phyloP scores from a whole-genome alignment of 2,888 invertebrate species.

The Polietes domitor region DNA sequence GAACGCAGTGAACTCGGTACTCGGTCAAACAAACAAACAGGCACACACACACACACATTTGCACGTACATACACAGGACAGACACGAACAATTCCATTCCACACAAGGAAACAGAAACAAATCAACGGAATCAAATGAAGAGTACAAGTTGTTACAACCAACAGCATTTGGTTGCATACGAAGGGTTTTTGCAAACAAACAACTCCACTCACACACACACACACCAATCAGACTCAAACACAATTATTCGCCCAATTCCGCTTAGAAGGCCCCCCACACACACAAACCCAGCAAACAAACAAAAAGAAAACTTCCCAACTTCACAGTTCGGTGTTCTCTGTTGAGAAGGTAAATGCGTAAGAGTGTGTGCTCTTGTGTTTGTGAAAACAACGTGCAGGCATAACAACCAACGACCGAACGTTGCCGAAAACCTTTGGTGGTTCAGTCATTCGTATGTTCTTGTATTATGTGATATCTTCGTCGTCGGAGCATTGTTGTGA shows the following conservation, averaged over 20 bases:
- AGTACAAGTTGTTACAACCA: conserved; percentile 1
- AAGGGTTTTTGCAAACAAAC: background rate
- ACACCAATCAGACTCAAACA: background rate
- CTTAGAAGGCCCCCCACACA: no score
- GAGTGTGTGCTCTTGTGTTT: no score
- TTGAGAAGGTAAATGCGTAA: background rate
- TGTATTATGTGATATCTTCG: no score
- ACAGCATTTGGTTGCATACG: background rate
- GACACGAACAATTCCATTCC: conserved; percentile 12
- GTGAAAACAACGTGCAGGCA: no score
- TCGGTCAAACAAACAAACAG: background rate
- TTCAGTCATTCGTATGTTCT: no score
- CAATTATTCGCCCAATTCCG: conserved; percentile 30
- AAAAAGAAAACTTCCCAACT: background rate
- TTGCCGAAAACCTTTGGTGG: no score
- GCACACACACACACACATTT: background rate
- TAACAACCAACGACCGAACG: no score
- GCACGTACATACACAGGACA: background rate
- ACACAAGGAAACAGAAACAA: conserved; percentile 22
- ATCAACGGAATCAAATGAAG: conserved; percentile 15
- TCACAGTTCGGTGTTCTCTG: background rate
- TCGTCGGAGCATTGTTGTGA: no score
- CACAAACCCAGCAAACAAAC: no score
- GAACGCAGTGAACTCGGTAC: background rate
- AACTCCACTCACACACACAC: conserved; percentile 6